Evolutionary conservation across 2,113 vertebrate species (phyloP), one percentile per base, ranked within the genome.

Genomic region (Rostratula benghalensis): DNA sequence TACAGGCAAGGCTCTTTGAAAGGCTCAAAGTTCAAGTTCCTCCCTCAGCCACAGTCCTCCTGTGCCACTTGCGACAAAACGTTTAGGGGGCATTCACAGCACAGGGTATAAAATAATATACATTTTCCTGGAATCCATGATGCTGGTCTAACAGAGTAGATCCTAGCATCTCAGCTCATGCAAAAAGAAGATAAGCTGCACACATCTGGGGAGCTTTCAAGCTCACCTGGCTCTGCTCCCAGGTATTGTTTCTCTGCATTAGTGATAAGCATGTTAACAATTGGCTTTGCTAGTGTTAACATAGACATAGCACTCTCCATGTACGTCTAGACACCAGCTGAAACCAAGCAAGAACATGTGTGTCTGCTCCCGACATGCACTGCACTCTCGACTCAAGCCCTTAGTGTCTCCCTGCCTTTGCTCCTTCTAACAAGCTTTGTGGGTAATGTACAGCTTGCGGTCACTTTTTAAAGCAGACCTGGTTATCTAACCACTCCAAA

Each of bases 111-210:
- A 89, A 84, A 63, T 35, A 77, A 24, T 20, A 43, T 13, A 20
- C 4, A 4, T 46, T 13, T 27, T 54, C 11, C 22, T 76, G 0
- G 0, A 48, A 76, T 27, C 5, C 13, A 8, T 18, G 19, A 56
- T 7, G 27, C 19, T 77, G 30, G 69, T 39, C 13, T 5, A 21
- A 56, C 31, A 45, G 14, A 31, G 17, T 31, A 25, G 61, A 51
- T 73, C 17, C 33, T 71, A 71, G 48, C 43, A 64, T 11, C 39
- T 75, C 10, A 11, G 10, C 54, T 57, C 22, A 33, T 13, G 20
- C 6, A 37, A 27, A 78, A 45, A 41, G 53, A 39, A 80, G 18
- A 10, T 22, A 51, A 69, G 12, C 11, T 69, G 22, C 25, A 30
- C 9, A 22, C 15, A 27, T 64, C 1, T 83, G 30, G 30, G 37